Evolutionary conservation across 92 coral and sea anemone species (phyloP), one percentile per base, ranked within the genome.

Genomic region (Zoanthus gigantus): DNA sequence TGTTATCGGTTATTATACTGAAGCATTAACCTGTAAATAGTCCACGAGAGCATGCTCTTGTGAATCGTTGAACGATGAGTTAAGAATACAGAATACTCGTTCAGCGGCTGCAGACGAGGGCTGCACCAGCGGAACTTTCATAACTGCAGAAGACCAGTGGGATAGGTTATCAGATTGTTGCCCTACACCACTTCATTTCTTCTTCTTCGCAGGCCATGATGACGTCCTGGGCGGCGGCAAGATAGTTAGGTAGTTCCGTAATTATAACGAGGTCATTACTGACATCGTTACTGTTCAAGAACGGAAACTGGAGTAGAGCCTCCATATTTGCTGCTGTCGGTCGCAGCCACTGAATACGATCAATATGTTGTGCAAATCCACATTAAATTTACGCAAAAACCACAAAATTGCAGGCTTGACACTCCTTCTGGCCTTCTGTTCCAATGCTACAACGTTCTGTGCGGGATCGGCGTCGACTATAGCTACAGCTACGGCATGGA

Each of bases 371-470:
- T 81, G 65, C 76, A 79, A 61, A 3, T 72, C 90, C 82, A 79
- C 90, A 80, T 80, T 80, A 17, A 88, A 79, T 72, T 88, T 88
- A 18, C 90, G 87, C 82, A 88, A 87, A 37, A 87, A 87, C 77
- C 90, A 87, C 90, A 69, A 32, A 87, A 87, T 79, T 87, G 86
- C 90, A 54, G 90, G 90, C 85, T 87, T 29, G 72, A 79, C 90
- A 87, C 90, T 87, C 58, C 78, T 87, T 87, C 67, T 87, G 79
- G 86, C 85, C 63, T 52, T 72, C 90, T 73, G 87, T 58, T 88
- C 87, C 90, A 88, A 46, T 88, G 86, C 82, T 67, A 77, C 90
- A 61, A 86, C 83, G 60, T 76, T 87, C 48, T 87, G 86, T 79
- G 86, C 17, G 78, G 90, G 79, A 78, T 87, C 79, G 44, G 7